Conservation (phyloP, 2,113 vertebrate species). For the Protobothrops mucrosquamatus region DNA sequence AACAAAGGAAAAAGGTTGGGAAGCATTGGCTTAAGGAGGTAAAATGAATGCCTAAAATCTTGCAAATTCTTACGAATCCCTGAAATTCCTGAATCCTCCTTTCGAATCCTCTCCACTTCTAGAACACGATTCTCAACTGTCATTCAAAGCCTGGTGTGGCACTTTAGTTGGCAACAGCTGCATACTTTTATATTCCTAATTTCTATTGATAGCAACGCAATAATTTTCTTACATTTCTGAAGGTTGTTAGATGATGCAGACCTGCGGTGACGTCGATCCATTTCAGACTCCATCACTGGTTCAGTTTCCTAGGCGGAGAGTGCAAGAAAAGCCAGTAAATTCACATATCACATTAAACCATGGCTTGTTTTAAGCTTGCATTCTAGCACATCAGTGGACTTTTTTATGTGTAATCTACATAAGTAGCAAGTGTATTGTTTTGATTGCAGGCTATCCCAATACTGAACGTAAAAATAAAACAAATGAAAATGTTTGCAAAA, state of each 20-base stretch:
- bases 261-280: constrained; percentile 47
- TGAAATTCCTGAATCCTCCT: no score
- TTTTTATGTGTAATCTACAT: neutral
- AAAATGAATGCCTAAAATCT: no score
- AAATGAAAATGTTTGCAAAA: neutral
- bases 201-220: neutral
- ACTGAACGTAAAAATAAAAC: neutral
- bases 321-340: neutral
- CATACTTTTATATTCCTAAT: neutral
- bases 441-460: neutral
- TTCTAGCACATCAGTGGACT: neutral
- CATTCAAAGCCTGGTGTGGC: no score
- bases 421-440: neutral
- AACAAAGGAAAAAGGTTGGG: no score
- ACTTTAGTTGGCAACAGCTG: no score
- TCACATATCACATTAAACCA: neutral
- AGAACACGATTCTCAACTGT: no score
- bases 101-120: no score
- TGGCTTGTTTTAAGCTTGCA: neutral
- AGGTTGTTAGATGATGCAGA: constrained; percentile 31
- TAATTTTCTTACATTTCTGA: constrained; percentile 49
- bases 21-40: no score
- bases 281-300: constrained; percentile 30
- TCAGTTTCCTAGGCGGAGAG: constrained; percentile 39
- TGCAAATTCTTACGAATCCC: no score